Base-by-base conservation (phyloP, 2,888 invertebrate species). In the Mimumesa dahlbomi region DNA sequence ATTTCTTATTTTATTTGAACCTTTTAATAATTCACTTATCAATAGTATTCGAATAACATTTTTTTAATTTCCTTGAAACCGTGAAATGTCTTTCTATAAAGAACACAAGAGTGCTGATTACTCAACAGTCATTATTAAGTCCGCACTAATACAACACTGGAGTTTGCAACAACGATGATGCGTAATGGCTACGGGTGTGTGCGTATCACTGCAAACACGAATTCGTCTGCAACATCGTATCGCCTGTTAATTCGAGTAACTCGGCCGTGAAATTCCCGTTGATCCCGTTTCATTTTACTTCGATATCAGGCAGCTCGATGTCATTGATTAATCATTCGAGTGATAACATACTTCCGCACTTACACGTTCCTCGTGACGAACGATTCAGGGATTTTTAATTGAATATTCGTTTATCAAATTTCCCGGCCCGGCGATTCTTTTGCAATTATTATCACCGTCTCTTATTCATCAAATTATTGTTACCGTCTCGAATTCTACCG, bases 281-380 rank as follows among this genome's bases (percentile, higher is more conserved):
- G 58, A 59, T 38, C 49, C 59, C 49, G 49, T 54, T 66, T 65
- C 43, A 50, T 22, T 50, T 64, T 52, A 64, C 56, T 46, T 50
- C 34, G 46, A 13, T 34, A 14, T 38, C n/a, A 36, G 14, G n/a
- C 21, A n/a, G n/a, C 29, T 36, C 14, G 31, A 13, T 13, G 16
- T 31, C 16, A 13, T 9, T 48, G 59, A 50, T 59, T 50, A 54
- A 65, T 54, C 43, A 18, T 19, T n/a, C 53, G 22, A 50, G 40
- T 49, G 56, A 16, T 49, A 13, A 36, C 16, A 48, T 42, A 42
- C 48, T 48, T 52, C 34, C n/a, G n/a, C 2, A 21, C 22, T 43
- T 21, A 21, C 21, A 9, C 38, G 9, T 9, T 3, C 9, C 18
- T n/a, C n/a, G n/a, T n/a, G n/a, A n/a, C n/a, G n/a, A n/a, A n/a